These are phyloP conservation scores for Apus apus DNA, from an alignment of 2,113 vertebrate species.

Conservation along the genomic window DNA sequence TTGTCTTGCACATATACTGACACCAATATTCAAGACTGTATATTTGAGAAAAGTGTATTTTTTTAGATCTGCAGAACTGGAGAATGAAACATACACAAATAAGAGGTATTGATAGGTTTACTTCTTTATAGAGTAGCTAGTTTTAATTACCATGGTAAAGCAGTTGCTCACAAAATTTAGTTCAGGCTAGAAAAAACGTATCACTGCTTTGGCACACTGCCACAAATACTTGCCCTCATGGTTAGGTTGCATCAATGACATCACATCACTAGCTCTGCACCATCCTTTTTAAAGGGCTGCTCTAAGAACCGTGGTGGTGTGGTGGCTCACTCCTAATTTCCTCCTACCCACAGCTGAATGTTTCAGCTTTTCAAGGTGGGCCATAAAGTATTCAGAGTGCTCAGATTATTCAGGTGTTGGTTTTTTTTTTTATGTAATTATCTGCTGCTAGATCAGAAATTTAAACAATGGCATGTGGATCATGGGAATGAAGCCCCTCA, in stretches of 20 bases:
- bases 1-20: not conserved
- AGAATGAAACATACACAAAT: not conserved
- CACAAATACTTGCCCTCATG: not conserved
- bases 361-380: not conserved
- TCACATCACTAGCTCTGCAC: not conserved
- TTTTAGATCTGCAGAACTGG: not conserved
- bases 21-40: not conserved
- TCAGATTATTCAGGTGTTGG: not conserved
- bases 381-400: not conserved
- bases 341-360: not conserved
- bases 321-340: not conserved
- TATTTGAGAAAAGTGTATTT: not conserved
- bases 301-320: not conserved
- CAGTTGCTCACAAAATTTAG: not conserved
- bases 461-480: not conserved
- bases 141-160: not conserved
- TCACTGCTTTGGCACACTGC: not conserved
- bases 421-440: not conserved
- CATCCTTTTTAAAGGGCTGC: not conserved
- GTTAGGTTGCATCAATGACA: not conserved
- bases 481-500: not conserved
- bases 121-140: not conserved
- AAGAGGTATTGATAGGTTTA: not conserved
- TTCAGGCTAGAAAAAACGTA: not conserved
- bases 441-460: not conserved